Evolutionary conservation across 2,113 vertebrate species (phyloP).

Genomic region (Zingel zingel): DNA sequence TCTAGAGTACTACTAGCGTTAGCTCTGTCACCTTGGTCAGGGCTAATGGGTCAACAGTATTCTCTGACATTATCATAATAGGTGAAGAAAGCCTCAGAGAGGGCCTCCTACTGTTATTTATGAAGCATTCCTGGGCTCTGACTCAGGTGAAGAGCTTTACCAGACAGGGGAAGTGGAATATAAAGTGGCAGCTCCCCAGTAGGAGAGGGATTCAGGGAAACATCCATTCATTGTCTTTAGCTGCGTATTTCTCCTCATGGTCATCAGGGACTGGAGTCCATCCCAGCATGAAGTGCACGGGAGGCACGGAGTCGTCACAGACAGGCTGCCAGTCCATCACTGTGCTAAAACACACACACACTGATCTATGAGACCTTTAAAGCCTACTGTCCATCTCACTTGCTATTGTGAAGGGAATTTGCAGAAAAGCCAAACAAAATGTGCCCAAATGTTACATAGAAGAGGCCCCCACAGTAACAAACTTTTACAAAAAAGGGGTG

Average conservation of each 20-base stretch:
- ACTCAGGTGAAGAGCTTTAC: background rate
- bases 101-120: background rate
- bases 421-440: background rate
- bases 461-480: no score
- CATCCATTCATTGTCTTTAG: slow-evolving; percentile 4
- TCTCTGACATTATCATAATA: slow-evolving; percentile 30
- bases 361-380: background rate
- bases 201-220: slow-evolving; percentile 12
- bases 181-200: background rate
- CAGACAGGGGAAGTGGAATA: background rate
- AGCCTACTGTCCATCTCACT: background rate
- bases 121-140: background rate
- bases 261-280: background rate
- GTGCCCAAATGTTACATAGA: background rate
- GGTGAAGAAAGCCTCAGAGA: background rate
- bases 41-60: slow-evolving; percentile 24
- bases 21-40: slow-evolving; percentile 2
- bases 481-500: background rate
- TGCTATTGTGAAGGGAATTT: background rate
- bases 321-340: slow-evolving; percentile 19
- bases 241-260: background rate
- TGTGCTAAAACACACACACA: slow-evolving; percentile 1
- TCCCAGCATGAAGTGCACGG: background rate
- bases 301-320: background rate
- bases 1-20: no score